Conservation (phyloP, 2,797 vertebrate species). For the Anableps anableps region DNA sequence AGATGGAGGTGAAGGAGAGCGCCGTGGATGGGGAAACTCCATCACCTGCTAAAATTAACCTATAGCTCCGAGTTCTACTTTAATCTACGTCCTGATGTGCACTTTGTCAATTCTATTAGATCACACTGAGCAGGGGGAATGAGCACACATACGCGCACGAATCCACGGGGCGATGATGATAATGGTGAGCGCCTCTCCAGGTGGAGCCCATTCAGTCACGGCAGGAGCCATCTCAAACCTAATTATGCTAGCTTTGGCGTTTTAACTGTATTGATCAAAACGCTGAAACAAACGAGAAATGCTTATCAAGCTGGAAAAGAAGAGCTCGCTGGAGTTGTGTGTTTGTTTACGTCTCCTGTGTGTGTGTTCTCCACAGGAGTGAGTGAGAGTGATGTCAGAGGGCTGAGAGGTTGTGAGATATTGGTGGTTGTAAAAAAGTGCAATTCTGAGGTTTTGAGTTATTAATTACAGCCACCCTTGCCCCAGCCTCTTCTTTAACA, state of each 20-base stretch:
- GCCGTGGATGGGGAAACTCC: constrained; percentile 53
- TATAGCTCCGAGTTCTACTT: constrained; percentile 65
- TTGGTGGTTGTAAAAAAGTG: constrained; percentile 71
- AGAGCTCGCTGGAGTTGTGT: constrained; percentile 52
- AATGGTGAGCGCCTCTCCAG: constrained; percentile 64
- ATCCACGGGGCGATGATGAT: constrained; percentile 60
- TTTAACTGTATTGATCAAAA: constrained; percentile 78
- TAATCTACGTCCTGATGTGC: constrained; percentile 66
- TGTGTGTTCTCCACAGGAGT: constrained; percentile 45
- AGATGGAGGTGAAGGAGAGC: constrained; percentile 66
- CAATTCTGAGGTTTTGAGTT: constrained; percentile 74
- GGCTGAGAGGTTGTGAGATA: constrained; percentile 68
- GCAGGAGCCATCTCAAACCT: constrained; percentile 67
- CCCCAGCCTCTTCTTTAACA: constrained; percentile 62
- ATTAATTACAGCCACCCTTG: constrained; percentile 71
- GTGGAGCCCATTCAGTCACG: constrained; percentile 67
- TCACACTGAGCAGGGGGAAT: constrained; percentile 49
- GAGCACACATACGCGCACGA: constrained; percentile 37
- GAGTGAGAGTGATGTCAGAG: constrained; percentile 62
- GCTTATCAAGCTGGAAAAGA: constrained; percentile 74
- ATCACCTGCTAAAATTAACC: constrained; percentile 73
- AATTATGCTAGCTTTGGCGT: constrained; percentile 76
- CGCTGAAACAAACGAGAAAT: constrained; percentile 74
- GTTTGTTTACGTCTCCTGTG: constrained; percentile 4
- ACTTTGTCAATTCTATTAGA: constrained; percentile 78